Evolutionary conservation across 2,113 vertebrate genomes (phyloP).

Genomic region (Macrotus californicus): DNA sequence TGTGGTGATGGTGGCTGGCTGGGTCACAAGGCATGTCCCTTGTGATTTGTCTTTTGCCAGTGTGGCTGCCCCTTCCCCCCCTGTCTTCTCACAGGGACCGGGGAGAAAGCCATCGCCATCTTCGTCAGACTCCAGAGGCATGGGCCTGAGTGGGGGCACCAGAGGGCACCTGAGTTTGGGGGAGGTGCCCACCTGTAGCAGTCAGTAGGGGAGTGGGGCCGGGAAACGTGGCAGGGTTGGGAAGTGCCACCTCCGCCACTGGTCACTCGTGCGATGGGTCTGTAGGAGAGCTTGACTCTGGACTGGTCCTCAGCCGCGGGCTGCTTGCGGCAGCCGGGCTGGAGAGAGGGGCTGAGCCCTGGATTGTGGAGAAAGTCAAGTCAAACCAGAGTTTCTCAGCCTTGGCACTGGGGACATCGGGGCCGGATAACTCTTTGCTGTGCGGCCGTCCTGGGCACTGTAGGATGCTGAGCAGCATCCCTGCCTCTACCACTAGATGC

Average conservation of each 20-base stretch:
- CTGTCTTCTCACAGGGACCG: rapidly evolving
- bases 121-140: rapidly evolving
- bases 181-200: rapidly evolving
- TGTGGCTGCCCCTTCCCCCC: too few species aligned
- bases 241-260: not conserved
- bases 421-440: not conserved
- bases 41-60: not conserved
- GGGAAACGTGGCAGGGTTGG: not conserved
- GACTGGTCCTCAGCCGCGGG: not conserved
- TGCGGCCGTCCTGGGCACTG: not conserved
- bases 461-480: not conserved
- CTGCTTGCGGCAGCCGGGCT: not conserved
- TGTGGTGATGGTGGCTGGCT: not conserved
- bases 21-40: not conserved
- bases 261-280: rapidly evolving
- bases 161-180: too few species aligned
- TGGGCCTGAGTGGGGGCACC: not conserved
- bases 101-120: not conserved
- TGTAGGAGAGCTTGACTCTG: not conserved
- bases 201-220: not conserved
- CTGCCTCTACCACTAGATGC: not conserved
- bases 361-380: not conserved
- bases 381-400: not conserved
- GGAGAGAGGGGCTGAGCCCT: not conserved
- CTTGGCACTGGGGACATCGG: not conserved